Evolutionary conservation across 2,888 invertebrate species (phyloP).

Genomic region (Parochlus steinenii): DNA sequence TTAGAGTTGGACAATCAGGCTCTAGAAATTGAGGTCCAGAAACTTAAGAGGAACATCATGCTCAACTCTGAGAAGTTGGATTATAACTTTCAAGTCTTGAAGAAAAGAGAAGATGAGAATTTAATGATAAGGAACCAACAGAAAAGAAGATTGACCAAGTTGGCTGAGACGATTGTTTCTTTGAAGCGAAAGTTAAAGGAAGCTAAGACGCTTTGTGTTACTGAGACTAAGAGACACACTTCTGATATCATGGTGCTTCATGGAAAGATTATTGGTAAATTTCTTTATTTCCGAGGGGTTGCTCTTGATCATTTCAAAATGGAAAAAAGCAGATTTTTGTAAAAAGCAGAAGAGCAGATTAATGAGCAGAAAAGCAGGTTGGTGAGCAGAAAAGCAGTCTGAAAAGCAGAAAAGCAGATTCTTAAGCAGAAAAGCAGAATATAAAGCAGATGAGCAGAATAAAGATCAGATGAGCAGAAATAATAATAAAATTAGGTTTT

Average conservation of each 20-base stretch:
- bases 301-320: too few species aligned
- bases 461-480: too few species aligned
- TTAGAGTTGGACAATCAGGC: constrained; percentile 53
- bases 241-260: constrained; percentile 51
- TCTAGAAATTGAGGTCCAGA: constrained; percentile 61
- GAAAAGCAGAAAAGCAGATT: too few species aligned
- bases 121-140: constrained; percentile 61
- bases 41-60: constrained; percentile 59
- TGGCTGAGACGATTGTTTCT: constrained; percentile 51
- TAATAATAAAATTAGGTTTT: too few species aligned
- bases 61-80: constrained; percentile 81
- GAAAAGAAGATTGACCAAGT: constrained; percentile 56
- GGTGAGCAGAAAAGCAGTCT: too few species aligned
- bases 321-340: too few species aligned
- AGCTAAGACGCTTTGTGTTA: constrained; percentile 44
- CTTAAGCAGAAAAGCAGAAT: too few species aligned
- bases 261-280: too few species aligned
- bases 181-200: constrained; percentile 47
- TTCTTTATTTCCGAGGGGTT: too few species aligned
- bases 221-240: constrained; percentile 48
- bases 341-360: too few species aligned
- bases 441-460: too few species aligned
- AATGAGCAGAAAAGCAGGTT: too few species aligned
- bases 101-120: constrained; percentile 78
- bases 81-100: constrained; percentile 76